Base-by-base conservation (phyloP, 1,140 invertebrate species). In the Diorhabda elongata region DNA sequence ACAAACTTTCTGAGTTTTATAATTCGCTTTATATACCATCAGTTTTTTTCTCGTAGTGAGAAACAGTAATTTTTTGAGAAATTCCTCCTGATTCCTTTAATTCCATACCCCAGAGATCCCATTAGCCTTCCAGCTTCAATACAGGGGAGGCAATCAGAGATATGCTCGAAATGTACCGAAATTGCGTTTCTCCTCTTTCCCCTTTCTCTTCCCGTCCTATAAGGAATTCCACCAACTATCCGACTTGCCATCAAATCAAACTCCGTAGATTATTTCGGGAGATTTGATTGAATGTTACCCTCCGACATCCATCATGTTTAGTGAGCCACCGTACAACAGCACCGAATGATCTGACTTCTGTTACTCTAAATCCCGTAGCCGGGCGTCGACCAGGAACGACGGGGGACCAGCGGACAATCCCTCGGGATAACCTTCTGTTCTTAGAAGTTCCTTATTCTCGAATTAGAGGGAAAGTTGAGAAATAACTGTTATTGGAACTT, bases 331-430 rank as follows among this genome's bases (percentile, higher is more conserved):
- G 71, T 67, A 74, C 71, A 74, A 74, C 71, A 74, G 72, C 68
- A 72, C 69, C 73, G 70, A 74, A 74, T 74, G 73, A 74, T 74
- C 73, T 74, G 73, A 74, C 73, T 74, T 72, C 73, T 74, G 73
- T 72, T 74, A 66, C 68, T 72, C 73, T 74, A 74, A 74, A 74
- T 74, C 73, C 71, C 66, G 66, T 58, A 6, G 47, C 47, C 47
- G 47, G 47, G 3, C 47, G 47, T 52, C 47, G 47, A n/a, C 47
- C 47, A 52, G 47, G 4, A 52, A 52, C 4, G 4, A n/a, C 47
- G 47, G 47, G 47, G 47, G 47, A 61, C 62, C 70, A 61, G 44
- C 68, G 71, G 59, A 63, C 67, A 52, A 52, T 72, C 73, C 71
- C 68, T 45, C 45, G 71, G 71, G 68, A 74, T 72, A 58, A 45